Evolutionary conservation across 2,113 vertebrate species (phyloP).

Genomic region (Danio rerio): DNA sequence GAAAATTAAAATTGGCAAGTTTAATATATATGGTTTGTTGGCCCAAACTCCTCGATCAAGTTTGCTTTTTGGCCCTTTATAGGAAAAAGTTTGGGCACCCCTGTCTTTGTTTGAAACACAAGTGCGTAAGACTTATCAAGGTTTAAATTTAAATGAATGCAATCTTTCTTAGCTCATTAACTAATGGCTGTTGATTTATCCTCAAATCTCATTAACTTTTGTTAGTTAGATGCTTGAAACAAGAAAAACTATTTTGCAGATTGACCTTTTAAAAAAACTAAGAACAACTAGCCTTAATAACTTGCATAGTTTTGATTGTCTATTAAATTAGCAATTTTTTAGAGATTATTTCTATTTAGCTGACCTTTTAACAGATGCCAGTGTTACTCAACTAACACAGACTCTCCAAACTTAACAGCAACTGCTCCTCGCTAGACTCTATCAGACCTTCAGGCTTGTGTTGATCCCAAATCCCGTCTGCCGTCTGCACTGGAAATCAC

Average conservation of each 20-base stretch:
- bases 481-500: slow-evolving; percentile 29
- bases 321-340: not conserved
- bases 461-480: slow-evolving; percentile 32
- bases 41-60: too few relatives aligned
- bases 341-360: too few relatives aligned
- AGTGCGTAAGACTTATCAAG: too few relatives aligned
- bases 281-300: not conserved
- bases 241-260: not conserved
- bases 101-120: too few relatives aligned
- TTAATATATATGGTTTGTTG: too few relatives aligned
- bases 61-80: too few relatives aligned
- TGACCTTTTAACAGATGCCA: not conserved
- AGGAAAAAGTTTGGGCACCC: too few relatives aligned
- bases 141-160: not conserved
- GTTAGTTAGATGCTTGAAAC: not conserved
- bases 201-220: not conserved
- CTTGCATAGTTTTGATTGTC: not conserved
- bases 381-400: not conserved
- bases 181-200: not conserved
- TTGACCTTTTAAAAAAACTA: not conserved
- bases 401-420: not conserved
- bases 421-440: not conserved
- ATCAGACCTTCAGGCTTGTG: not conserved
- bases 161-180: not conserved
- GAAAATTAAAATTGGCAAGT: too few relatives aligned